Percentiles rank a stretch among this genome's conserved stretches.
These are phyloP conservation scores for Oligia fasciuncula DNA, from an alignment of 2,888 invertebrate genomes.

Conservation along the genomic window DNA sequence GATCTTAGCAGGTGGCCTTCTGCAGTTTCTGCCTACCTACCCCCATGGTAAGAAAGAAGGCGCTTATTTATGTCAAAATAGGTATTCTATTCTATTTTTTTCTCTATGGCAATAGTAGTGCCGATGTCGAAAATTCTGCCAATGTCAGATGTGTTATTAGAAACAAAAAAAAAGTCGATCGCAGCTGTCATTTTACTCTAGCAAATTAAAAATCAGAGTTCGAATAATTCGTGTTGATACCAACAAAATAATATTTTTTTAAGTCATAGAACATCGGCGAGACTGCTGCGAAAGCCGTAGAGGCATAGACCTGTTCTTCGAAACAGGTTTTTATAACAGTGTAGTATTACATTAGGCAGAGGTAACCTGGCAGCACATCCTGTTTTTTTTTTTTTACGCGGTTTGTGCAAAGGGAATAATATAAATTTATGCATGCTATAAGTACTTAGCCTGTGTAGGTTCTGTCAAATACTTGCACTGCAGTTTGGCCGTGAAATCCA, in stretches of 20 bases:
- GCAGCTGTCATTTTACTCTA: neutral
- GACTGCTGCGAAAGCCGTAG: slow-evolving; percentile 23
- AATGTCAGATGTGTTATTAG: neutral
- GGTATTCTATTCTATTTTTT: neutral
- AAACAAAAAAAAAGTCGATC: neutral
- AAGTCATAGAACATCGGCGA: neutral
- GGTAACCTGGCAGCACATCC: slow-evolving; percentile 25
- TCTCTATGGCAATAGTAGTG: neutral
- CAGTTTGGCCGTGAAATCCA: neutral
- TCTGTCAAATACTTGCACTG: neutral
- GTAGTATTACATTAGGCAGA: slow-evolving; percentile 43
- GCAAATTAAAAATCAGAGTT: neutral
- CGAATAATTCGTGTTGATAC: neutral
- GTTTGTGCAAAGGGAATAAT: neutral
- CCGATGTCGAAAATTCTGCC: neutral
- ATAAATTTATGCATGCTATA: neutral
- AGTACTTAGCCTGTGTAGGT: neutral
- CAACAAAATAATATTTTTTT: neutral
- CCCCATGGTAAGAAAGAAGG: no score
- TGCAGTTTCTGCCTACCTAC: neutral
- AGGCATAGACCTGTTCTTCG: slow-evolving; percentile 44
- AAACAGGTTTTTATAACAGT: slow-evolving; percentile 49
- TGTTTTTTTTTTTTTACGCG: slow-evolving; percentile 10
- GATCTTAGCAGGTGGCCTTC: neutral
- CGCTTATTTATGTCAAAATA: neutral